Conservation (phyloP, 1,140 invertebrate species). For the Drosophila eugracilis region DNA sequence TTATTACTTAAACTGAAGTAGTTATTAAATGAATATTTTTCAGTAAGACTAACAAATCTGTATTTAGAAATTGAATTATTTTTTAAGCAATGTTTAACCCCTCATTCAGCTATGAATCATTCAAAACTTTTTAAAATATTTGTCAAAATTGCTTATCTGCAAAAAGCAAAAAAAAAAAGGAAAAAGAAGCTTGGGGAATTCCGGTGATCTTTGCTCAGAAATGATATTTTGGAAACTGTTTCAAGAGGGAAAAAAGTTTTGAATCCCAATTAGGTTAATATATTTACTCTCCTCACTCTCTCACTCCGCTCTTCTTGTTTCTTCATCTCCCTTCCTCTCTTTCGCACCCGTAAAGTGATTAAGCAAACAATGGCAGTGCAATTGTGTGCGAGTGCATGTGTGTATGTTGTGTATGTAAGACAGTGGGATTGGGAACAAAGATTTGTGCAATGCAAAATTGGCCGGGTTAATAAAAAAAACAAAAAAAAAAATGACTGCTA, state of each 20-base stretch:
- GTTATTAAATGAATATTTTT: too few species aligned
- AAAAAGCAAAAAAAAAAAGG: not conserved
- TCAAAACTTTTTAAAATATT: not conserved
- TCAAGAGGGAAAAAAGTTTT: not conserved
- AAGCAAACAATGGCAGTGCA: conserved; percentile 61
- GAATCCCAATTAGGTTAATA: conserved; percentile 1
- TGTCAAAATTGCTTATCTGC: not conserved
- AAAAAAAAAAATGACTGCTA: conserved; percentile 7
- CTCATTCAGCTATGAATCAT: not conserved
- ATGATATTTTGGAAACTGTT: not conserved
- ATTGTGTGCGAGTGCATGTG: not conserved
- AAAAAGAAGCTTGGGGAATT: not conserved
- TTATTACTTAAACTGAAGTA: too few species aligned
- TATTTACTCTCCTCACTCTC: conserved; percentile 1
- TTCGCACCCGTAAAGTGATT: conserved; percentile 29
- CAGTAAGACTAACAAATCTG: too few species aligned
- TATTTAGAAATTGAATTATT: too few species aligned
- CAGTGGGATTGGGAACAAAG: conserved; percentile 33
- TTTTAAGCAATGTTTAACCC: too few species aligned
- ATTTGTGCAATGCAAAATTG: conserved; percentile 46
- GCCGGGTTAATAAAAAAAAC: conserved; percentile 13
- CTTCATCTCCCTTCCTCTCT: not conserved
- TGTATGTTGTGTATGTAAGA: conserved; percentile 14
- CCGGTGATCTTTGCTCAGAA: not conserved
- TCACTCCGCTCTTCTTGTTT: conserved; percentile 1